Conservation (phyloP, 2,888 invertebrate genomes). For the Phania funesta region DNA sequence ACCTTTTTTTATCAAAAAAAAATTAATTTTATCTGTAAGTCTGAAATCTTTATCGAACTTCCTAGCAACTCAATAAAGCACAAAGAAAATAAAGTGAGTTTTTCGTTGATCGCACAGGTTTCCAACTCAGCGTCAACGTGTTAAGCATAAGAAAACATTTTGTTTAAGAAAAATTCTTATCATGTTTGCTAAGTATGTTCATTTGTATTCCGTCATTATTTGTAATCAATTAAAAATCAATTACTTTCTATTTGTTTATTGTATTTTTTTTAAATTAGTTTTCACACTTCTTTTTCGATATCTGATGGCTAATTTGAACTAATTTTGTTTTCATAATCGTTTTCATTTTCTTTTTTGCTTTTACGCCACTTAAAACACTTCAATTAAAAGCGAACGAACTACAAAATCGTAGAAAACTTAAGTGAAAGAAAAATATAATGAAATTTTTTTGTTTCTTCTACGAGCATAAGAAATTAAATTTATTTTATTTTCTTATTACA, state of each 20-base stretch:
- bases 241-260: background rate
- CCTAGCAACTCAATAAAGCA: too few relatives aligned
- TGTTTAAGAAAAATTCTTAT: too few relatives aligned
- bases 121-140: too few relatives aligned
- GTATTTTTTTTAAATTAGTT: background rate
- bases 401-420: background rate
- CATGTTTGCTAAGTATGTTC: too few relatives aligned
- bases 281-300: background rate
- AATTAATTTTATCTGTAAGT: too few relatives aligned
- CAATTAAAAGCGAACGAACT: background rate
- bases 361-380: conserved; percentile 15
- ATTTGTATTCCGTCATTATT: background rate
- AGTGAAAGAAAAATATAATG: conserved; percentile 28
- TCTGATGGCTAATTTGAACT: conserved; percentile 11
- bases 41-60: too few relatives aligned
- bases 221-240: background rate
- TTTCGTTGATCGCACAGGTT: too few relatives aligned
- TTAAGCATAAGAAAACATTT: too few relatives aligned
- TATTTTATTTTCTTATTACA: conserved; percentile 1
- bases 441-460: conserved; percentile 17
- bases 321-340: conserved; percentile 2
- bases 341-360: background rate
- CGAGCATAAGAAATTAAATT: conserved; percentile 2
- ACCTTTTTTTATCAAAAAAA: too few relatives aligned
- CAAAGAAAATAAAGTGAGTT: too few relatives aligned